Evolutionary conservation across 1,140 invertebrate genomes (phyloP), one percentile per base, ranked within the genome.

Genomic region (Dendroctonus valens): DNA sequence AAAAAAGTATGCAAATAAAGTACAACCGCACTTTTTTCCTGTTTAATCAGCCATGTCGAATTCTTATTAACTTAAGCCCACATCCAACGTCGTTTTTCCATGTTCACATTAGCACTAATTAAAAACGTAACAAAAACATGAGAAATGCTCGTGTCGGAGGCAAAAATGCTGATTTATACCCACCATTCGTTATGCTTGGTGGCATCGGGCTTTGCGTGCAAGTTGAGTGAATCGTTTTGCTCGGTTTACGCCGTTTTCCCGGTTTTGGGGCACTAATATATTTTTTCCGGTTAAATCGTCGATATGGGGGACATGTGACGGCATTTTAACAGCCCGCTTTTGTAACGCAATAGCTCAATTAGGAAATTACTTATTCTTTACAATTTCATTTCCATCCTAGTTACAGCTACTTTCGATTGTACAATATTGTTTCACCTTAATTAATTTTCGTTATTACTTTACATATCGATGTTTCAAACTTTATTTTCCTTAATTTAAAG

Each of bases 191-290:
- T 49, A 61, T 41, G 59, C 48, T 51, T 51, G 58, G 50, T 46
- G 39, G 14, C 58, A 40, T 12, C 46, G 14, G 44, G 12, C 7
- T n/a, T 7, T 51, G 59, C 49, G 49, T 61, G 59, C 49, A 52
- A 41, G 14, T 48, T 38, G 58, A 59, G 41, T 26, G 44, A 59
- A 26, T 41, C 59, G 59, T 51, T 50, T 52, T 61, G 59, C 59
- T 61, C 59, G 48, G 59, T 51, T 61, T 61, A 61, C 59, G 48
- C 49, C 59, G 59, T 61, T 61, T 61, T 61, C 38, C 59, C 59
- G 59, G 48, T 61, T 61, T 61, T 61, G 59, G 59, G 41, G 41
- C 59, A 51, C 59, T 61, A 61, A 61, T 61, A 49, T 61, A 26
- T 14, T 50, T 11, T 61, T 61, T 61, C 59, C 59, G 37, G 26